Percentiles rank a stretch among this genome's conserved stretches.
Conservation (phyloP, 2,797 vertebrate genomes). For the Manis pentadactyla region DNA sequence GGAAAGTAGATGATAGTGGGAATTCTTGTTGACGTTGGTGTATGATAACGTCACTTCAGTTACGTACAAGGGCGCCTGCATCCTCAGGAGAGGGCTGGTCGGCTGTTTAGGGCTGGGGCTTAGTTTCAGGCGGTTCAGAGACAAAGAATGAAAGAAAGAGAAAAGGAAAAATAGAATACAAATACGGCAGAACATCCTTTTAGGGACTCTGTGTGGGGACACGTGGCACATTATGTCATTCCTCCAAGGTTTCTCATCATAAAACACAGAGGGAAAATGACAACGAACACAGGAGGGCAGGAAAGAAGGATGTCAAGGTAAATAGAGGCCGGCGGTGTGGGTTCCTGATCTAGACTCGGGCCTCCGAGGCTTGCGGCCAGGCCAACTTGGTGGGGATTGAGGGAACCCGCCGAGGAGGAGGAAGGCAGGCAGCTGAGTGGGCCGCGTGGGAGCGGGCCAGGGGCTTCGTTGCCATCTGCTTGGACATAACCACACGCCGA, state of each 20-base stretch:
- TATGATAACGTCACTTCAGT: background rate
- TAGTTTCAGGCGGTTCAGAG: background rate
- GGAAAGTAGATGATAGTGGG: background rate
- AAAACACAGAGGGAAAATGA: background rate
- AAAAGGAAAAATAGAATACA: too few species aligned
- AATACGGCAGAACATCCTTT: background rate
- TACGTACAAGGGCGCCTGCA: background rate
- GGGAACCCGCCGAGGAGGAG: background rate
- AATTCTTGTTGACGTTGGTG: background rate
- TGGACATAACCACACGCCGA: background rate
- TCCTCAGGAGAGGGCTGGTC: background rate
- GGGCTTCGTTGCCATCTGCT: background rate
- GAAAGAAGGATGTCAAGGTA: too few species aligned
- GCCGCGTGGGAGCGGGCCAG: background rate
- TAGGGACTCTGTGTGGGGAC: background rate
- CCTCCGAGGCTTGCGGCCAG: background rate
- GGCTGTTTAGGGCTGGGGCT: background rate
- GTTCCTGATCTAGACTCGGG: background rate
- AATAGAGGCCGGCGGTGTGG: background rate
- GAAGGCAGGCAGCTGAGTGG: background rate
- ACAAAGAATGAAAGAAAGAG: background rate
- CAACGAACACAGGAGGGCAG: too few species aligned
- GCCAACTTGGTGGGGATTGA: background rate
- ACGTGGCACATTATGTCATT: fast-evolving
- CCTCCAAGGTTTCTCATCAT: background rate